These are phyloP conservation scores for Diarsia brunnea DNA, from an alignment of 2,888 invertebrate genomes.

Conservation along the genomic window DNA sequence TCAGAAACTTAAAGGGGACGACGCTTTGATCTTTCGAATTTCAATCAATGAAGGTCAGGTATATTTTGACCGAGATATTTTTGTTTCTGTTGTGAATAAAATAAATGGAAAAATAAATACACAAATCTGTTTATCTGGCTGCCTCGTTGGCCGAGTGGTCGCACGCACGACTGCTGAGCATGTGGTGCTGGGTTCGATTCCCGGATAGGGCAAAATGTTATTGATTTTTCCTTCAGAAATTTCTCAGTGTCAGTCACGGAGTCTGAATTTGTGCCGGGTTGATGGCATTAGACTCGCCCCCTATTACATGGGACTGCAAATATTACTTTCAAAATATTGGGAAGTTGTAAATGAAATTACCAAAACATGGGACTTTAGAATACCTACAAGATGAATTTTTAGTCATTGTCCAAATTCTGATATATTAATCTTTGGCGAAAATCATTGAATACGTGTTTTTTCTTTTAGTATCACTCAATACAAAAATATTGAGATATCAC, in stretches of 20 bases:
- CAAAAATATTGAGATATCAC: too few species aligned
- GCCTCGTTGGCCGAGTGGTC: too few species aligned
- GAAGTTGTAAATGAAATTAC: background rate
- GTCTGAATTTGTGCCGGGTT: too few species aligned
- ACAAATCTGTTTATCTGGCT: background rate
- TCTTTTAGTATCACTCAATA: too few species aligned
- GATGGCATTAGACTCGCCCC: too few species aligned
- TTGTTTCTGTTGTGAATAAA: background rate
- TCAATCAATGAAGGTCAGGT: slow-evolving; percentile 1
- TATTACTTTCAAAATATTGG: background rate
- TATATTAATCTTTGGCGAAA: too few species aligned
- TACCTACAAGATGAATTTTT: too few species aligned
- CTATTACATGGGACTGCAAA: too few species aligned
- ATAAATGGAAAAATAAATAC: background rate
- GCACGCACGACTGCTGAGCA: too few species aligned
- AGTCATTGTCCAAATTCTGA: too few species aligned
- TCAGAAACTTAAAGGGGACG: slow-evolving; percentile 50
- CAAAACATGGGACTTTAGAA: background rate
- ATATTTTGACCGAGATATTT: background rate
- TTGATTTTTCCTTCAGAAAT: background rate
- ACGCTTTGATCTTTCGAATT: slow-evolving; percentile 56
- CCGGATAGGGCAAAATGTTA: background rate
- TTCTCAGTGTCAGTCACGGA: background rate
- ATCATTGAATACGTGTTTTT: too few species aligned
- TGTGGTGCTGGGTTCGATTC: background rate